A percentile compares a stretch with the other conserved stretches of the same genome.
phyloP scores from a whole-genome alignment of 2,888 invertebrate species.

The Sphaerophoria taeniata region DNA sequence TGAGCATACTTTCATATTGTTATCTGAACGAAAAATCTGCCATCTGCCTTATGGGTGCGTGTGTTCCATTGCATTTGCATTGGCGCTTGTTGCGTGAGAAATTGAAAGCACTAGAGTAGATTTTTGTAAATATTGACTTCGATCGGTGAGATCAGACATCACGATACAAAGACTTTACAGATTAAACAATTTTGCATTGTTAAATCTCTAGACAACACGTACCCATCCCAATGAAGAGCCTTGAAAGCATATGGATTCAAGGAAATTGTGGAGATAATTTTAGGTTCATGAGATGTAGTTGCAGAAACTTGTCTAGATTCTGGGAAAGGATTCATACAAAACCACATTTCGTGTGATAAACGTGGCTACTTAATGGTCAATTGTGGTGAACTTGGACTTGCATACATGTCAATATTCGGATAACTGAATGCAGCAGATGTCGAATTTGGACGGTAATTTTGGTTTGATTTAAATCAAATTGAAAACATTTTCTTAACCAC shows the following conservation, averaged over 20 bases:
- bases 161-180: neutral
- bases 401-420: conserved; percentile 37
- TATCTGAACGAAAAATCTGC: conserved; percentile 12
- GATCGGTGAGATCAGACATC: conserved; percentile 23
- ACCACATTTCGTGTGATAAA: conserved; percentile 59
- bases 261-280: conserved; percentile 7
- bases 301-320: neutral
- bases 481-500: no score
- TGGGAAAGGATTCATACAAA: conserved; percentile 32
- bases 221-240: conserved; percentile 31
- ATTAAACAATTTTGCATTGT: conserved; percentile 48
- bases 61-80: conserved; percentile 12
- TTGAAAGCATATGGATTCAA: conserved; percentile 64
- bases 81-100: conserved; percentile 49
- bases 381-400: conserved; percentile 54
- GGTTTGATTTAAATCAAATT: no score
- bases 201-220: conserved; percentile 15
- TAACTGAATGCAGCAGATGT: conserved; percentile 16
- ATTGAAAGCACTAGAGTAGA: conserved; percentile 9
- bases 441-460: neutral
- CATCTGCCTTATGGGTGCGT: conserved; percentile 55
- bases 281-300: neutral
- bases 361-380: conserved; percentile 60
- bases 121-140: neutral
- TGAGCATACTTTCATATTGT: conserved; percentile 5